phyloP scores from a whole-genome alignment of 1,140 invertebrate species.

The Conopomorpha cramerella region DNA sequence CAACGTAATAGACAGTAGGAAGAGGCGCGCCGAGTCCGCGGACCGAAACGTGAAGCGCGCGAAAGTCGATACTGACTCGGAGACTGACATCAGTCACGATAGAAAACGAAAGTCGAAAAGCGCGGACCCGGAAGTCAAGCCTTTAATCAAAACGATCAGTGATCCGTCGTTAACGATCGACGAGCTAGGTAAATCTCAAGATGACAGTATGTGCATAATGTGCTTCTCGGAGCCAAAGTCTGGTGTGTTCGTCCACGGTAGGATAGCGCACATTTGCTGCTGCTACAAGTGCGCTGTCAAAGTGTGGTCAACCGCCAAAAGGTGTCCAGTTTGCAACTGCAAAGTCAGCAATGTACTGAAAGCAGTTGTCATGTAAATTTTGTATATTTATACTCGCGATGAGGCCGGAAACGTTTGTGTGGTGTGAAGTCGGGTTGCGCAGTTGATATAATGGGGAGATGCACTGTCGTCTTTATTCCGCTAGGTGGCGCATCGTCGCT shows the following conservation, averaged over 20 bases:
- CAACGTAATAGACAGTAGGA: constrained; percentile 13
- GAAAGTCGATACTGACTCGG: constrained; percentile 12
- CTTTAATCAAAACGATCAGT: constrained; percentile 31
- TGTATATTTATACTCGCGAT: too few species aligned
- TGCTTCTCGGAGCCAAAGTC: constrained; percentile 66
- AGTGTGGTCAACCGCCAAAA: constrained; percentile 63
- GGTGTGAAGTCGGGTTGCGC: too few species aligned
- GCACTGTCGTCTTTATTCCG: too few species aligned
- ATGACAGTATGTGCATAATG: constrained; percentile 62
- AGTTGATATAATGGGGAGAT: too few species aligned
- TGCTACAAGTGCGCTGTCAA: constrained; percentile 71
- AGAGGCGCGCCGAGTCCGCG: constrained; percentile 22
- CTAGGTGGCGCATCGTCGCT: too few species aligned
- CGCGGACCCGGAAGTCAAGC: constrained; percentile 8
- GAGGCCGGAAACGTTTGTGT: too few species aligned
- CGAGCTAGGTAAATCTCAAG: constrained; percentile 9
- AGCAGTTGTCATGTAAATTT: constrained; percentile 56
- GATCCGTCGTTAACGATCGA: constrained; percentile 30
- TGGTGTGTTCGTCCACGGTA: constrained; percentile 68
- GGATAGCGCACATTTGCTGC: constrained; percentile 67
- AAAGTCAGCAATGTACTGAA: constrained; percentile 68
- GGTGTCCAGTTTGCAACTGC: constrained; percentile 70
- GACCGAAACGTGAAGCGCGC: constrained; percentile 17
- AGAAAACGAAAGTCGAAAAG: constrained; percentile 5
- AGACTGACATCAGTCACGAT: constrained; percentile 8